Percentiles rank a stretch among this genome's conserved stretches.
Evolutionary conservation across 1,140 invertebrate genomes (phyloP).

Genomic region (Pinna nobilis): DNA sequence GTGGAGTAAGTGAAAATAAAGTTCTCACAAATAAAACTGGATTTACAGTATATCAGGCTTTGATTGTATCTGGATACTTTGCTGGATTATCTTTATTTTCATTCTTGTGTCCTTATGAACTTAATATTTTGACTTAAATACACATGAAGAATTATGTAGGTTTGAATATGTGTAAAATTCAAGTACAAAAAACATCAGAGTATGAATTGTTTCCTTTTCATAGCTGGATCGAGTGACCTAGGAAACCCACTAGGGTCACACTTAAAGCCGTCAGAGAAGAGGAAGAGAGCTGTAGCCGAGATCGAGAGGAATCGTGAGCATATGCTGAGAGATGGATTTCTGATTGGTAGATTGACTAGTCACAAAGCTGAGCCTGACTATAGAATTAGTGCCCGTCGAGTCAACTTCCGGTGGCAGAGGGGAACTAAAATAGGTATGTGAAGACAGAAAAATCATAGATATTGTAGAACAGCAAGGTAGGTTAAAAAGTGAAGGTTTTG

Average conservation of each 20-base stretch:
- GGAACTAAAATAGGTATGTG: slow-evolving; percentile 89
- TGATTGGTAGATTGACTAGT: slow-evolving; percentile 83
- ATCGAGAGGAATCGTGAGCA: slow-evolving; percentile 82
- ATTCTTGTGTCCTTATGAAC: too few species aligned
- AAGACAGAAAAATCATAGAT: neutral
- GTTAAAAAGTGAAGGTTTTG: neutral
- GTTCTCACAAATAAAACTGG: too few species aligned
- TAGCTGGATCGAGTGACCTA: slow-evolving; percentile 21
- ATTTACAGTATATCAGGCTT: too few species aligned
- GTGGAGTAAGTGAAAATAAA: too few species aligned
- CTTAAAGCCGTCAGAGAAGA: slow-evolving; percentile 40
- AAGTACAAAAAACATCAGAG: too few species aligned
- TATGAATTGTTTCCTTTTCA: neutral
- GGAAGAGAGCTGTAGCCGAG: slow-evolving; percentile 57
- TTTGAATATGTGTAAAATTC: too few species aligned
- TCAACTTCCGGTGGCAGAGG: slow-evolving; percentile 93
- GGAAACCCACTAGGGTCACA: slow-evolving; percentile 25
- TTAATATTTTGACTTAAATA: too few species aligned
- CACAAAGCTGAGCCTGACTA: slow-evolving; percentile 67
- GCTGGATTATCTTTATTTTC: too few species aligned
- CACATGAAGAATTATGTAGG: too few species aligned
- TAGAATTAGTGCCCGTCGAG: slow-evolving; percentile 79
- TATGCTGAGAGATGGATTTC: slow-evolving; percentile 78
- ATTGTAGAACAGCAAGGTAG: neutral
- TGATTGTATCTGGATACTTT: too few species aligned